These are phyloP conservation scores for Ciconia stormi DNA, from an alignment of 2,113 vertebrate genomes.

Conservation along the genomic window DNA sequence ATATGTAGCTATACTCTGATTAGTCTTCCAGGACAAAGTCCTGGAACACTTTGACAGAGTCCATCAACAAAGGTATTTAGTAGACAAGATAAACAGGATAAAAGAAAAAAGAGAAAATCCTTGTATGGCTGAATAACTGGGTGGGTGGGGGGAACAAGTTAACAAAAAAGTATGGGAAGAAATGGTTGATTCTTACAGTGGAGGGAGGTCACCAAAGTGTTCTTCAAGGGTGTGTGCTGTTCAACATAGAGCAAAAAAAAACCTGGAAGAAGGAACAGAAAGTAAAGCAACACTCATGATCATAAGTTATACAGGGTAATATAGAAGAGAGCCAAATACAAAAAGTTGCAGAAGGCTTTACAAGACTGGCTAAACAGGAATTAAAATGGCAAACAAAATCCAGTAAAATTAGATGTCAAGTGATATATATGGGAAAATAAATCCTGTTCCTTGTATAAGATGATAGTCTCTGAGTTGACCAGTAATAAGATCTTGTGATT, in stretches of 20 bases:
- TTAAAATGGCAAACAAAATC: neutral
- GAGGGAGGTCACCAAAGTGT: neutral
- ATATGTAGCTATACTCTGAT: neutral
- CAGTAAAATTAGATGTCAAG: neutral
- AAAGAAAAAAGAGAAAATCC: neutral
- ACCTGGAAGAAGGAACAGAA: neutral
- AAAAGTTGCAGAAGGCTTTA: neutral
- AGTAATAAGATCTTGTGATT: neutral
- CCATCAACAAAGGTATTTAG: neutral
- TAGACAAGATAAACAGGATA: neutral
- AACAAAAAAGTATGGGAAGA: neutral
- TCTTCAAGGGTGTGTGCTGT: neutral
- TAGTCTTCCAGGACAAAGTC: neutral
- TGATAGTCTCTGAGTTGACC: neutral
- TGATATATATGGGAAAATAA: neutral
- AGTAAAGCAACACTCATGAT: neutral
- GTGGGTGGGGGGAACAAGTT: neutral
- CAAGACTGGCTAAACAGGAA: neutral
- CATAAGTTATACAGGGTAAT: neutral
- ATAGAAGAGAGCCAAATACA: neutral
- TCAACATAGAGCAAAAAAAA: neutral
- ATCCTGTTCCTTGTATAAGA: neutral
- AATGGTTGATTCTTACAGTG: neutral
- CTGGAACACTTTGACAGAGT: neutral
- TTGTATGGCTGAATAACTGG: neutral